phyloP scores from a whole-genome alignment of 2,797 vertebrate species.

The Momotus momota region DNA sequence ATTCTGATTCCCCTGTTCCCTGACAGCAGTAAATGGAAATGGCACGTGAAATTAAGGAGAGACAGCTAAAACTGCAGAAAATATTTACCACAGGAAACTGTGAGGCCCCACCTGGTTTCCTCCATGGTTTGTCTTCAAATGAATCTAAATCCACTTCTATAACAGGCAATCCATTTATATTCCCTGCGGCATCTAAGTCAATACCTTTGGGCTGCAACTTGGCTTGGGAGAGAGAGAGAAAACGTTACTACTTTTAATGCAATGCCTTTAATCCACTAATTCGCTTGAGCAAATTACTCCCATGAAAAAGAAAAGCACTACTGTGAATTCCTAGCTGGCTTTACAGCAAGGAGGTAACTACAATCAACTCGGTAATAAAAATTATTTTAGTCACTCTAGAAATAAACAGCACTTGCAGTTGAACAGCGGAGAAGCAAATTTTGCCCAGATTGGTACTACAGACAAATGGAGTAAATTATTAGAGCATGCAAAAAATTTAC shows the following conservation, averaged over 20 bases:
- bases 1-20: background rate
- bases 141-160: slow-evolving; percentile 82
- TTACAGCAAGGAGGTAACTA: background rate
- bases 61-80: background rate
- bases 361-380: background rate
- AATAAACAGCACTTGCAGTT: background rate
- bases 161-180: slow-evolving; percentile 80
- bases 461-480: background rate
- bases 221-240: slow-evolving; percentile 66
- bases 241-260: slow-evolving; percentile 28
- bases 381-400: background rate
- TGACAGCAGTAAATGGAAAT: background rate
- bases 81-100: slow-evolving; percentile 70
- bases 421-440: slow-evolving; percentile 2
- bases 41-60: background rate
- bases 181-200: slow-evolving; percentile 78
- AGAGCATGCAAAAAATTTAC: background rate
- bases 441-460: background rate
- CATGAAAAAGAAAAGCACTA: background rate
- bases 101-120: slow-evolving; percentile 81
- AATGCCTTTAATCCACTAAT: background rate
- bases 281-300: background rate
- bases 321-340: background rate
- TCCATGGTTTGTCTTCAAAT: slow-evolving; percentile 84
- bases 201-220: slow-evolving; percentile 81